Evolutionary conservation across 2,797 vertebrate species (phyloP), one percentile per base, ranked within the genome.

Genomic region (Urocyon cinereoargenteus): DNA sequence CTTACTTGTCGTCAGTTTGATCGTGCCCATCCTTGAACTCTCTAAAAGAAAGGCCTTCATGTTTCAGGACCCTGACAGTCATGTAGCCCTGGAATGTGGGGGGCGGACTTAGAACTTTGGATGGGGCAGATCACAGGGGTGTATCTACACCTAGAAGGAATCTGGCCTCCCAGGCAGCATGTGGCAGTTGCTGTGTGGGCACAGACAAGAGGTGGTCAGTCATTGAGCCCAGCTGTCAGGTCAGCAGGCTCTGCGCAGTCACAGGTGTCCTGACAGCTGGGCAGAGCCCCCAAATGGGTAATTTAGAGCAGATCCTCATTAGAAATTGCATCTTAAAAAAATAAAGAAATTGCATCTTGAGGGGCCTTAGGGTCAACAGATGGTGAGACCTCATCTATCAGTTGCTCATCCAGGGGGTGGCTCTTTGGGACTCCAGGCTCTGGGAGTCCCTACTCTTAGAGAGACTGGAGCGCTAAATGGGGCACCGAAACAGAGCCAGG

Each of bases 61-160:
- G 45, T 62, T 81, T 55, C 18, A 75, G 13, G 61, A 77, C 21
- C 0, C 40, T 51, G 7, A 1, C 26, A 40, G 26, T 66, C 66
- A 24, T 4, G 6, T 34, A 26, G 11, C 16, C 21, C 31, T 0
- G 1, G 51, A 28, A 31, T 10, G 18, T 2, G 3, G 13, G 40
- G 72, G 73, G 40, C 40, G 7, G 15, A 51, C 61, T 28, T 15
- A 22, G 75, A 45, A 36, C 36, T 82, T 40, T 12, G 45, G 53
- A 31, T 6, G 13, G 26, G 13, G 24, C 18, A 7, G 75, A 53
- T 36, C 49, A 26, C 78, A 31, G 36, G 14, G 6, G 28, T 31
- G 55, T 61, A 2, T 13, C 21, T 10, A 12, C 10, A 15, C 26
- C 34, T 68, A 34, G 51, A 62, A 78, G 68, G 45, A 83, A 77